Evolutionary conservation across 2,797 vertebrate genomes (phyloP), one percentile per base, ranked within the genome.

Genomic region (Calcarius lapponicus): DNA sequence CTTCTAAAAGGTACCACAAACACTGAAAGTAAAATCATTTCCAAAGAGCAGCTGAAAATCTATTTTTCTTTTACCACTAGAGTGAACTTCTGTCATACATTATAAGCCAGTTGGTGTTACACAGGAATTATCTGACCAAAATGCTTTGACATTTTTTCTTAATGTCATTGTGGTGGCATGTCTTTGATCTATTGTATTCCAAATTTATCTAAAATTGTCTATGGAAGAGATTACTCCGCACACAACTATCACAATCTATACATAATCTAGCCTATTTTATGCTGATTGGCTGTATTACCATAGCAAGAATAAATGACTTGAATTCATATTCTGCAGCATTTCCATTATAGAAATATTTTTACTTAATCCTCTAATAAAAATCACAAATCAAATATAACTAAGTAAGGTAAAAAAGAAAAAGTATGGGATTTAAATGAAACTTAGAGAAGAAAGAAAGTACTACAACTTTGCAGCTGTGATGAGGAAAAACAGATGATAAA

Each of bases 401-500:
- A 48, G 11, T 19, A 79, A 76, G 9, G 11, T 38, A 84, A 42
- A 1, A 86, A 74, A 71, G 40, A 51, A 51, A 84, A 62, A 90
- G 51, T 13, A 21, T 7, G 7, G 3, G 3, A 56, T 75, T 64
- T 76, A 80, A 43, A 8, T 61, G 36, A 66, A 79, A 86, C 13
- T 34, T 7, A n/a, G 38, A 69, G 28, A 84, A 87, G 57, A 25
- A 36, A 80, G 13, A 74, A 13, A 4, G 2, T 32, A 17, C 19
- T 82, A 42, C 8, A 87, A n/a, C 3, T 72, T 84, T 64, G 10
- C 53, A 85, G 60, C 53, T 57, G 42, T 31, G 82, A 76, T 65
- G 88, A 95, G 31, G 69, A 95, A 93, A 80, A 94, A 61, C 61
- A 95, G 66, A 96, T 62, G 32, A 90, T 34, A 53, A 81, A 82